phyloP scores from a whole-genome alignment of 2,113 vertebrate species.

The Rhizomys pruinosus region DNA sequence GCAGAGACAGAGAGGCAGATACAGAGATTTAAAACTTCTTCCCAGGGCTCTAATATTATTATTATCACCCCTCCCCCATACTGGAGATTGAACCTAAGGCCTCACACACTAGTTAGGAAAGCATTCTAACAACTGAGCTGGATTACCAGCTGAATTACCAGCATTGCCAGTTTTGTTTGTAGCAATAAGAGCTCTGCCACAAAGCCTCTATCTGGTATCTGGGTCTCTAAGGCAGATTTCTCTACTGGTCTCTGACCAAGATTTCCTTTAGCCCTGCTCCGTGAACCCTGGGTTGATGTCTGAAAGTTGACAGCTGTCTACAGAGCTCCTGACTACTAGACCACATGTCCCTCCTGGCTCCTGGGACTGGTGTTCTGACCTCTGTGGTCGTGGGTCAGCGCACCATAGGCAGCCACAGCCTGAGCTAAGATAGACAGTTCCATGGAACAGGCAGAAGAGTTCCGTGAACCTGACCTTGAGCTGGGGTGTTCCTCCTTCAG shows the following conservation, averaged over 20 bases:
- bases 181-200: not conserved
- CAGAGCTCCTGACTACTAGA: not conserved
- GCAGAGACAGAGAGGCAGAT: too few species aligned
- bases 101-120: not conserved
- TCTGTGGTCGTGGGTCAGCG: not conserved
- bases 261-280: not conserved
- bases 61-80: not conserved
- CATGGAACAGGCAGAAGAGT: not conserved
- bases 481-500: not conserved
- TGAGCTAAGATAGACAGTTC: not conserved
- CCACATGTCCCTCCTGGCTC: not conserved
- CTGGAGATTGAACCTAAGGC: not conserved
- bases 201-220: not conserved
- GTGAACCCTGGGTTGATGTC: not conserved
- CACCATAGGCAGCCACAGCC: not conserved
- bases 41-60: not conserved
- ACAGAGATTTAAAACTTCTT: not conserved
- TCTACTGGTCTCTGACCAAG: slow-evolving; percentile 18
- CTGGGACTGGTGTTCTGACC: not conserved
- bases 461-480: not conserved
- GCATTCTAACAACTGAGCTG: not conserved
- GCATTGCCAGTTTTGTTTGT: not conserved
- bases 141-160: not conserved
- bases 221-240: not conserved
- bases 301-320: not conserved